phyloP scores from a whole-genome alignment of 2,113 vertebrate species.

The Dicrurus megarhynchus region DNA sequence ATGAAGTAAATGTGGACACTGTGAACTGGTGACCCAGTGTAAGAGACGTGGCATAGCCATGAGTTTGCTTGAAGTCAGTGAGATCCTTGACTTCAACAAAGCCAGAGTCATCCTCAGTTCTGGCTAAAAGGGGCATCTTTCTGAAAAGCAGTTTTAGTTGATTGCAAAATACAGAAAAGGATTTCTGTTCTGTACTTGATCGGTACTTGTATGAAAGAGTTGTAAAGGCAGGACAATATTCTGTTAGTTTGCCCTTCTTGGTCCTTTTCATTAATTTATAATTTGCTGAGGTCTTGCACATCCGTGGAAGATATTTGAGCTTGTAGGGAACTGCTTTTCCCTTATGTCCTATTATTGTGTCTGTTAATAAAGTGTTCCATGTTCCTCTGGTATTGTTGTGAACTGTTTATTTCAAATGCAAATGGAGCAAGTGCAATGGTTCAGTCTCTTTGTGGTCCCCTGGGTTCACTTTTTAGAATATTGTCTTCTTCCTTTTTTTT shows the following conservation, averaged over 20 bases:
- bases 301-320: neutral
- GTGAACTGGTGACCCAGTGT: neutral
- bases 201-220: rapidly evolving
- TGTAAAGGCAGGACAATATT: neutral
- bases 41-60: neutral
- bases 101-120: neutral
- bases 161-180: neutral
- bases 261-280: neutral
- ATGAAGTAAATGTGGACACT: neutral
- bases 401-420: neutral
- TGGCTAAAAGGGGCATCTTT: neutral
- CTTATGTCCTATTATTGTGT: neutral
- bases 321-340: neutral
- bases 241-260: neutral
- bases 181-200: neutral
- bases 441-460: neutral
- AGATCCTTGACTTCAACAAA: neutral
- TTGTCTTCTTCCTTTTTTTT: neutral
- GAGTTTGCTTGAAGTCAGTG: neutral
- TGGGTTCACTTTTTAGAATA: neutral
- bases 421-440: neutral
- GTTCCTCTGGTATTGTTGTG: neutral
- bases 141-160: neutral
- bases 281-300: neutral
- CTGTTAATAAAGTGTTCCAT: neutral